Evolutionary conservation across 64 coral and sea anemone species (phyloP).

Genomic region (Montipora capricornis): DNA sequence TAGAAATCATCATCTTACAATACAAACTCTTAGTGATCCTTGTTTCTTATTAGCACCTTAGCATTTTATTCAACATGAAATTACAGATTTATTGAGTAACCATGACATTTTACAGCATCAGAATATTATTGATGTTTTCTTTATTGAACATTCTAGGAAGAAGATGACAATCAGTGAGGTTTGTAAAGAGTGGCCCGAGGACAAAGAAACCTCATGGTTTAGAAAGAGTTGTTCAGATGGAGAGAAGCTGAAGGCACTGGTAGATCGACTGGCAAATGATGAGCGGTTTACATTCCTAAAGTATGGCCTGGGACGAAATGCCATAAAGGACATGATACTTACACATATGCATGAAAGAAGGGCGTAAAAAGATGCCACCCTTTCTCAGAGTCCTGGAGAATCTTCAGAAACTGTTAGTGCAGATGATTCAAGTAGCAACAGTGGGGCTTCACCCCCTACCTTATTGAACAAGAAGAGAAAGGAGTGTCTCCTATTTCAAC

Average conservation of each 20-base stretch:
- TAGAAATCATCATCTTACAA: neutral
- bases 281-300: neutral
- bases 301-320: constrained; percentile 8
- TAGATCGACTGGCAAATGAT: neutral
- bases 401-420: neutral
- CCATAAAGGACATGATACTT: constrained; percentile 5
- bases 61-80: neutral
- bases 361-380: neutral
- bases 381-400: neutral
- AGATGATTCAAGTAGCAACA: constrained; percentile 1
- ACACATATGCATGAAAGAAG: constrained; percentile 3
- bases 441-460: neutral
- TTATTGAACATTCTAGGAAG: neutral
- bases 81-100: neutral
- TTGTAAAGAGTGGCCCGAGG: constrained; percentile 5
- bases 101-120: neutral
- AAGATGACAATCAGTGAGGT: constrained; percentile 14
- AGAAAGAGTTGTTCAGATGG: neutral
- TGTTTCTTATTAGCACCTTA: neutral
- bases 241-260: neutral
- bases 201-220: constrained; percentile 30
- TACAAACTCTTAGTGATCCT: neutral
- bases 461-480: neutral
- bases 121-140: neutral
- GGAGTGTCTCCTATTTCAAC: constrained; percentile 18